These are phyloP conservation scores for Rhinopomastus cyanomelas DNA, from an alignment of 2,113 vertebrate species.

Conservation along the genomic window DNA sequence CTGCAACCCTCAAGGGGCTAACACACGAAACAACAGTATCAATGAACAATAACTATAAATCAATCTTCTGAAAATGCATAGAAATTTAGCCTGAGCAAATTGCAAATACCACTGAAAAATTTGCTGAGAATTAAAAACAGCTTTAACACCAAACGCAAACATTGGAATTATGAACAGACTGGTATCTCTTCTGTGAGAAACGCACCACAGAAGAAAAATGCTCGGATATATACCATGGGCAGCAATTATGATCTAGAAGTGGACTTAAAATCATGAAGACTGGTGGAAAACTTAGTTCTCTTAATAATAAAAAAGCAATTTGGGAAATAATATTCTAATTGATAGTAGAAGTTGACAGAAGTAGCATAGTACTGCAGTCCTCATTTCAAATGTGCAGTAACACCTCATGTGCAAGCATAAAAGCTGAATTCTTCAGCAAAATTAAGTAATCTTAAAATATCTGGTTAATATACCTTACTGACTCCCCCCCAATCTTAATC, in stretches of 20 bases:
- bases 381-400: neutral
- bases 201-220: neutral
- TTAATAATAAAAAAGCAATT: neutral
- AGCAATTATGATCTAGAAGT: neutral
- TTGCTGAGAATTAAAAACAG: neutral
- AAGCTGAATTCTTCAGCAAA: neutral
- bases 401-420: neutral
- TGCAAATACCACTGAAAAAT: neutral
- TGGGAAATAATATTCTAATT: neutral
- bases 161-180: neutral
- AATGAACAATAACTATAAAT: neutral
- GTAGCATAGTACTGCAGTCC: neutral
- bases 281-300: neutral
- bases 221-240: neutral
- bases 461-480: neutral
- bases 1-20: rapidly evolving
- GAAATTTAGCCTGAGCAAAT: neutral
- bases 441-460: neutral
- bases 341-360: neutral
- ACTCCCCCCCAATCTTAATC: neutral
- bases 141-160: neutral
- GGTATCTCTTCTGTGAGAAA: neutral
- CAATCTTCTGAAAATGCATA: rapidly evolving
- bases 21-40: neutral
- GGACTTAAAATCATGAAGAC: neutral